Percentiles rank a stretch among this genome's conserved stretches.
phyloP scores from a whole-genome alignment of 1,140 invertebrate genomes.

The Hycleus cichorii region DNA sequence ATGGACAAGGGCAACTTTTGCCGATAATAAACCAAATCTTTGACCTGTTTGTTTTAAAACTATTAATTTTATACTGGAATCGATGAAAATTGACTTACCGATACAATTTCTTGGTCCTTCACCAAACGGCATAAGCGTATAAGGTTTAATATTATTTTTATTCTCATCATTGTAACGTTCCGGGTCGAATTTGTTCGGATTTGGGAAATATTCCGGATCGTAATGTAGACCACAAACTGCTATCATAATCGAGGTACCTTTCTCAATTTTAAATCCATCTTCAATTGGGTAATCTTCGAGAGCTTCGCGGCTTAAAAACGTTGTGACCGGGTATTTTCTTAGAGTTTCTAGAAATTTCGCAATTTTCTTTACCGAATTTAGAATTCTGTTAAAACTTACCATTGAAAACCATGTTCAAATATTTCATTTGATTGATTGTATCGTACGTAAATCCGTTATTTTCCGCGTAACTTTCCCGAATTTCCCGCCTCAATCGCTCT shows the following conservation, averaged over 20 bases:
- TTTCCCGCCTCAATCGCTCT: conserved; percentile 49
- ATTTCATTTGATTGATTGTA: conserved; percentile 33
- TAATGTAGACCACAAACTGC: conserved; percentile 53
- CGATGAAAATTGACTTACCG: too few relatives aligned
- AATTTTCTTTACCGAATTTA: too few relatives aligned
- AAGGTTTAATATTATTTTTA: conserved; percentile 48
- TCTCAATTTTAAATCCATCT: conserved; percentile 40
- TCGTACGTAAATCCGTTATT: conserved; percentile 36
- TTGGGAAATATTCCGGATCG: conserved; percentile 51
- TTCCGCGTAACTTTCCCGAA: conserved; percentile 33
- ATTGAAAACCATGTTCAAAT: conserved; percentile 44
- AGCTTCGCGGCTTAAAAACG: conserved; percentile 6
- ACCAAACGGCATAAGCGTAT: conserved; percentile 13
- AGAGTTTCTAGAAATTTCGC: conserved; percentile 1
- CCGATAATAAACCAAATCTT: conserved; percentile 3
- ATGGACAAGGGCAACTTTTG: background rate
- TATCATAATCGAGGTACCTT: conserved; percentile 48
- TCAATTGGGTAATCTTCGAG: conserved; percentile 42
- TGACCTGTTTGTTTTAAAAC: background rate
- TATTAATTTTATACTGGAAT: too few relatives aligned
- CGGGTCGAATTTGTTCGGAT: conserved; percentile 57
- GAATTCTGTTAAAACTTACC: conserved; percentile 30
- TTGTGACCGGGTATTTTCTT: conserved; percentile 4
- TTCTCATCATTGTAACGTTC: conserved; percentile 30
- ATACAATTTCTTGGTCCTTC: too few relatives aligned